Base-by-base conservation (phyloP, 2,797 vertebrate species). In the Syndactyla subalaris region DNA sequence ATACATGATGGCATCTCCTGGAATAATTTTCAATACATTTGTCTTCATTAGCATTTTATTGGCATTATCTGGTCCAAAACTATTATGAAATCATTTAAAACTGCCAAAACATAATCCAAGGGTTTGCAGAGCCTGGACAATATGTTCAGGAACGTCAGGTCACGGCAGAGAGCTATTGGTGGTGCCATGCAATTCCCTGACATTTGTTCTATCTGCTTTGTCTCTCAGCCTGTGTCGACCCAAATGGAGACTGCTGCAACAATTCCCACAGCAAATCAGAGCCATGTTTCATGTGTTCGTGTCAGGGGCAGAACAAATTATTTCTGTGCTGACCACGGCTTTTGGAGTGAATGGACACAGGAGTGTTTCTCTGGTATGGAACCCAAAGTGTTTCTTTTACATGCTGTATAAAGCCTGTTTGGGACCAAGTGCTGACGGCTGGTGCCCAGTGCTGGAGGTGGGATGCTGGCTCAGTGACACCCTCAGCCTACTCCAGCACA, bases 271-370 rank as follows among this genome's bases (percentile, higher is more conserved):
- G 71, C 66, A 48, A 96, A 94, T 27, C 85, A 61, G 39, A 95
- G 88, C 85, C 74, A 8, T 4, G 0, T 86, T 51, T 87, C 91
- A 1, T 98, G 98, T 58, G 96, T 97, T 87, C 95, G 92, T 65
- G 95, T 98, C 94, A 97, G 98, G 78, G 98, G 94, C 7, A 97
- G 95, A 94, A 88, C 97, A 66, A 98, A 97, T 55, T 93, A 85
- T 14, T 97, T 97, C 73, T 98, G 98, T 62, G 95, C 98, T 51
- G 97, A 97, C 88, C 91, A 95, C 17, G 98, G 98, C 62, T 96
- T 98, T 68, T 98, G 98, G 98, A 98, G 98, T 32, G 98, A 98
- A 16, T 98, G 98, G 98, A 97, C 97, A 0, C 88, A 96, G 13
- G 87, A 97, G 12, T 98, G 98, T 68, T 97, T 97, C 91, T 77